phyloP scores from a whole-genome alignment of 2,797 vertebrate species.

The Agapornis canus region DNA sequence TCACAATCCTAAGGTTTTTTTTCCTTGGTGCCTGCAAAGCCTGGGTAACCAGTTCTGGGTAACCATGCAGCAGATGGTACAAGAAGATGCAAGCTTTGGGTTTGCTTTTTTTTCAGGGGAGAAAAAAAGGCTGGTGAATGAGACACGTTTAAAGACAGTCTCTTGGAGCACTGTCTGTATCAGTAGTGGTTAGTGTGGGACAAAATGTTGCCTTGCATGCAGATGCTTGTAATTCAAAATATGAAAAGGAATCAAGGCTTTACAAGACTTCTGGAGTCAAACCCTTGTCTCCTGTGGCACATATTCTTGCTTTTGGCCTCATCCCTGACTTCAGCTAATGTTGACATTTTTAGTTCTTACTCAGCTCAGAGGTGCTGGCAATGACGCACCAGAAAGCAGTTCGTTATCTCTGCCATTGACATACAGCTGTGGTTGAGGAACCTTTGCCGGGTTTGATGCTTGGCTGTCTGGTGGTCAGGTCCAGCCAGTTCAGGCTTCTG shows the following conservation, averaged over 20 bases:
- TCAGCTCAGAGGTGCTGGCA: background rate
- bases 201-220: background rate
- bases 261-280: background rate
- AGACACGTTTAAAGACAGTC: background rate
- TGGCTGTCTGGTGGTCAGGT: background rate
- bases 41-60: background rate
- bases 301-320: background rate
- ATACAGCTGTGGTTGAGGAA: background rate
- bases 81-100: background rate
- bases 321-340: background rate
- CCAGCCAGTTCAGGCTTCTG: background rate
- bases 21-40: background rate
- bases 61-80: background rate
- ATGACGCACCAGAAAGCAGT: background rate
- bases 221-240: background rate
- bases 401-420: background rate
- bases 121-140: rapidly evolving
- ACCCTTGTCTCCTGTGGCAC: background rate
- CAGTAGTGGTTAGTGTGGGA: background rate
- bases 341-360: background rate
- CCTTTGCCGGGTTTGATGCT: background rate
- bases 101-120: background rate
- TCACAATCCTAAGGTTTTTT: background rate
- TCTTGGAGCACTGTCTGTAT: background rate
- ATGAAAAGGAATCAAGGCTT: background rate